Conservation (phyloP, 2,888 invertebrate genomes). For the Cryptocheilus praepositus region DNA sequence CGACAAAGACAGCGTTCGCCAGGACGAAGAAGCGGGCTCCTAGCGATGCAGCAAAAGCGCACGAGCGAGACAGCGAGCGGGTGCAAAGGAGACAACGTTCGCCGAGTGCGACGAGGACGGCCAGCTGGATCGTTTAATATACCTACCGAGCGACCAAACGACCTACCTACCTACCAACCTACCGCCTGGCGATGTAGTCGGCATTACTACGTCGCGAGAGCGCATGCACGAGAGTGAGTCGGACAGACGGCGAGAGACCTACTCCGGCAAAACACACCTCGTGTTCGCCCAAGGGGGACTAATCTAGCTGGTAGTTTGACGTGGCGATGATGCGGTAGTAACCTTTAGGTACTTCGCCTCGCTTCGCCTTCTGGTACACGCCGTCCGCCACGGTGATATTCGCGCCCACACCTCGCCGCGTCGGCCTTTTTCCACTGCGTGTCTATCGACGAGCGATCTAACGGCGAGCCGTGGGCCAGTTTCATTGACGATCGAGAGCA, state of each 20-base stretch:
- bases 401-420: slow-evolving; percentile 25
- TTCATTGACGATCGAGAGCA: no score
- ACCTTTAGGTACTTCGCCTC: slow-evolving; percentile 53
- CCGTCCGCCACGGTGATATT: slow-evolving; percentile 35
- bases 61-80: background rate
- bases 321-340: slow-evolving; percentile 64
- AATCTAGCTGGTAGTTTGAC: slow-evolving; percentile 62
- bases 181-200: slow-evolving; percentile 50
- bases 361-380: slow-evolving; percentile 34
- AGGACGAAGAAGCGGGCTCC: slow-evolving; percentile 26
- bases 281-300: slow-evolving; percentile 65
- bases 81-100: slow-evolving; percentile 7
- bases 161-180: slow-evolving; percentile 59
- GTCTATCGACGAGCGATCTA: background rate
- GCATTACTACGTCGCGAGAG: slow-evolving; percentile 47
- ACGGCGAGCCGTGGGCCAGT: background rate
- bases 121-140: slow-evolving; percentile 67
- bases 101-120: slow-evolving; percentile 11
- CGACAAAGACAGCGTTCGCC: slow-evolving; percentile 16
- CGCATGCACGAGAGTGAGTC: slow-evolving; percentile 43
- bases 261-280: slow-evolving; percentile 57
- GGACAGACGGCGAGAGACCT: slow-evolving; percentile 30
- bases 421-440: background rate
- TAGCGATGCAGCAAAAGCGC: no score
- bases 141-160: slow-evolving; percentile 61